Base-by-base conservation (phyloP, 2,888 invertebrate genomes). In the Agapetus fuscipes region DNA sequence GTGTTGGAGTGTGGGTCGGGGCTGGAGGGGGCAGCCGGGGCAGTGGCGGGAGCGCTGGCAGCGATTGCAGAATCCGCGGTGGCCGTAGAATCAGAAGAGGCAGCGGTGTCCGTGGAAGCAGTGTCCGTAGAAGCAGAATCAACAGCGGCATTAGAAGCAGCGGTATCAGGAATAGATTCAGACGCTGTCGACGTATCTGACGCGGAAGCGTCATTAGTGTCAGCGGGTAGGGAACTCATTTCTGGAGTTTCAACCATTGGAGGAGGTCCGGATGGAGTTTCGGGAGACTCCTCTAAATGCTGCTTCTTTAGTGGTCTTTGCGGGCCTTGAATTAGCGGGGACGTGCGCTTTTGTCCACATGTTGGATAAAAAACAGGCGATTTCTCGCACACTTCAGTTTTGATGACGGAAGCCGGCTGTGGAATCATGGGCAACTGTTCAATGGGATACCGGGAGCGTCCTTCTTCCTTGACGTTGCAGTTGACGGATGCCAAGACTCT, bases 1-100 rank as follows among this genome's bases (percentile, higher is more conserved):
- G 75, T 69, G 57, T 76, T 74, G 41, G 82, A 81, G 64, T 80
- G 81, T 31, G 81, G 74, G 58, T 81, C 80, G 40, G 74, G 73
- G 50, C 74, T 74, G 52, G 75, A 65, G 32, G 76, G 69, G 37
- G 76, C 65, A 41, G 59, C 60, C 14, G 57, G 58, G 25, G 60
- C 56, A 37, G 57, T 59, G 29, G 56, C 58, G 12, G 58, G 54
- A 34, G 58, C 57, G 36, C 56, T 53, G 36, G 55, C 52, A n/a
- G n/a, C n/a, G n/a, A n/a, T n/a, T n/a, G n/a, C n/a, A n/a, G n/a
- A n/a, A n/a, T n/a, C n/a, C n/a, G n/a, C n/a, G n/a, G n/a, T n/a
- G n/a, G n/a, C n/a, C n/a, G n/a, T n/a, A n/a, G n/a, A n/a, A n/a
- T n/a, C n/a, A n/a, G n/a, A n/a, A n/a, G n/a, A n/a, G n/a, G n/a